A percentile compares a stretch with the other conserved stretches of the same genome.
These are phyloP conservation scores for Medauroidea extradentata DNA, from an alignment of 1,140 invertebrate species.

Conservation along the genomic window DNA sequence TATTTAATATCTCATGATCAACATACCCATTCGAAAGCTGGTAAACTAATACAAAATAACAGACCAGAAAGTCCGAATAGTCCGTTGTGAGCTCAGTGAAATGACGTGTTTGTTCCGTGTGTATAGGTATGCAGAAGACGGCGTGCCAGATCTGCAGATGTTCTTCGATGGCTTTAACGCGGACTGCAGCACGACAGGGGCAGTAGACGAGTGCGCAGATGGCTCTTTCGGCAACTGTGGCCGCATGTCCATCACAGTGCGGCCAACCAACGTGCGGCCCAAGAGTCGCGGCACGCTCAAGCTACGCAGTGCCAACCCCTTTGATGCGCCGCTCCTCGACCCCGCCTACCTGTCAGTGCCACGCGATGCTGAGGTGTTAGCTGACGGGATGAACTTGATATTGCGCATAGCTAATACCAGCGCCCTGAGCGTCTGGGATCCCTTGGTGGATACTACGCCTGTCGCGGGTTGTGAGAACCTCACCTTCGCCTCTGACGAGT, in stretches of 20 bases:
- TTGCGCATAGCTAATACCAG: conserved; percentile 60
- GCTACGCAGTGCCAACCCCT: conserved; percentile 69
- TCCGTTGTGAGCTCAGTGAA: no score
- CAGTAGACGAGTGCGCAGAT: conserved; percentile 37
- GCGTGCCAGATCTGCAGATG: conserved; percentile 79
- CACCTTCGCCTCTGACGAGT: conserved; percentile 68
- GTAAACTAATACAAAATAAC: no score
- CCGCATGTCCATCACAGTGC: not conserved
- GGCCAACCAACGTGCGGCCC: conserved; percentile 54
- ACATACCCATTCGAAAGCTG: no score
- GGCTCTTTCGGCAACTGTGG: not conserved
- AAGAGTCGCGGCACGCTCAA: conserved; percentile 71
- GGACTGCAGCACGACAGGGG: conserved; percentile 76
- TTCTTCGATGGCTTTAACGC: conserved; percentile 71
- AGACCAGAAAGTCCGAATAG: no score
- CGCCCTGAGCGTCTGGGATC: conserved; percentile 59
- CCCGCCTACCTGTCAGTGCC: conserved; percentile 77
- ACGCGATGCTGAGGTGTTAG: conserved; percentile 65
- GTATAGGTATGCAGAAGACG: no score
- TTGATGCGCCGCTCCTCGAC: conserved; percentile 73
- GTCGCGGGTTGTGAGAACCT: conserved; percentile 66
- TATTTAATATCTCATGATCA: no score
- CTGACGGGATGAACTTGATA: conserved; percentile 72
- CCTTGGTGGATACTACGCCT: conserved; percentile 64
- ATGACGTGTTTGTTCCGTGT: no score